These are phyloP conservation scores for Saguinus midas DNA, from an alignment of 2,113 vertebrate species.

Conservation along the genomic window DNA sequence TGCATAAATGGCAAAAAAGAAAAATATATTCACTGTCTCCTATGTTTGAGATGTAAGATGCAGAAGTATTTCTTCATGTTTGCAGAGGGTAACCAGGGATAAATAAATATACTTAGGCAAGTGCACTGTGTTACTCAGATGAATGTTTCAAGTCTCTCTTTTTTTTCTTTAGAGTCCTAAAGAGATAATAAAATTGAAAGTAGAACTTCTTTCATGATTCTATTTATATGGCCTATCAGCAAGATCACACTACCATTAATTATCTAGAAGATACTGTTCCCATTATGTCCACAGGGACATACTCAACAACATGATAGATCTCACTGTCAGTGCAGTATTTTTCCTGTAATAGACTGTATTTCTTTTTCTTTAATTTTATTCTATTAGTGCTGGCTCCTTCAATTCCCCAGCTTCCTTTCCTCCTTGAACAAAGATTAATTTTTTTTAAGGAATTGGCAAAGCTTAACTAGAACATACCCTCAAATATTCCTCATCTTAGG, in stretches of 20 bases:
- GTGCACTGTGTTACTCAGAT: neutral
- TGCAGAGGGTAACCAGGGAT: neutral
- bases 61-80: constrained; percentile 11
- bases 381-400: neutral
- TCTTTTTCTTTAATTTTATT: constrained; percentile 47
- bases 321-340: constrained; percentile 49
- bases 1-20: neutral
- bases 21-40: neutral
- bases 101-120: constrained; percentile 41
- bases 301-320: constrained; percentile 52
- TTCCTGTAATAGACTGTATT: constrained; percentile 21
- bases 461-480: neutral
- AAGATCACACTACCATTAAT: constrained; percentile 49
- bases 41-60: neutral
- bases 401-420: neutral
- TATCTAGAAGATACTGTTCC: constrained; percentile 35
- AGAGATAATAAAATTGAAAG: constrained; percentile 51
- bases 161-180: neutral
- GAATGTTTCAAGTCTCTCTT: neutral
- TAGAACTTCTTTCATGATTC: neutral
- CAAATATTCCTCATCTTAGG: neutral
- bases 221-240: constrained; percentile 46
- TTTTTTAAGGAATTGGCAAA: neutral
- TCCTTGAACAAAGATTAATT: neutral
- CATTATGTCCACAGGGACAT: constrained; percentile 42